Base-by-base conservation (phyloP, 2,797 vertebrate species). In the Pseudomugil gertrudae region DNA sequence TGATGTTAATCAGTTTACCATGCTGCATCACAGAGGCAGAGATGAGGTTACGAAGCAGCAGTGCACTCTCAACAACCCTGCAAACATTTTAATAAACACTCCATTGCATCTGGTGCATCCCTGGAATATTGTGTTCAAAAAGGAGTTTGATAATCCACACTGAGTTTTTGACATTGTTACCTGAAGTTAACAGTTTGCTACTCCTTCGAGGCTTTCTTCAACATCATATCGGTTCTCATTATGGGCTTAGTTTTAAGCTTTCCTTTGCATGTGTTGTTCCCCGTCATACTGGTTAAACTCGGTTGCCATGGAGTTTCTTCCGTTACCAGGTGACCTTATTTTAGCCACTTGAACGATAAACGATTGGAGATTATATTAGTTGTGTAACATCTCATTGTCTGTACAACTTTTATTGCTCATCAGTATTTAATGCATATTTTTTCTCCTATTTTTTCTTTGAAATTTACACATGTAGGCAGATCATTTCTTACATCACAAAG, bases 1-100 rank as follows among this genome's bases (percentile, higher is more conserved):
- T 59, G 23, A 62, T 61, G 40, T 38, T 73, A 43, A 74, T 69
- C 63, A 71, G 57, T 63, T 15, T 1, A 43, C 15, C 59, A 47
- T 29, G 43, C 33, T 66, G 38, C 54, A 67, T 9, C n/a, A 64
- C 70, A 57, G 57, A 29, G 30, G 32, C 23, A 21, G 52, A 40
- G 45, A 23, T 27, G 48, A 54, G 8, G 50, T 53, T 61, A 11
- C 40, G 9, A 53, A 59, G 17, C 45, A 48, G 54, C 15, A 55
- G 13, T 47, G 21, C 38, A 26, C 45, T 13, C 35, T 35, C 29
- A 23, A 15, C 63, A 48, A 59, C 27, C 40, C 47, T 23, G 50
- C 0, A 63, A 50, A 63, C 1, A 0, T n/a, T 29, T 59, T 11
- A n/a, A 9, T 50, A n/a, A 17, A 67, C 24, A 36, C 6, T 47